Base-by-base conservation (phyloP, 1,140 invertebrate genomes). In the Drosophila nigrodunni region DNA sequence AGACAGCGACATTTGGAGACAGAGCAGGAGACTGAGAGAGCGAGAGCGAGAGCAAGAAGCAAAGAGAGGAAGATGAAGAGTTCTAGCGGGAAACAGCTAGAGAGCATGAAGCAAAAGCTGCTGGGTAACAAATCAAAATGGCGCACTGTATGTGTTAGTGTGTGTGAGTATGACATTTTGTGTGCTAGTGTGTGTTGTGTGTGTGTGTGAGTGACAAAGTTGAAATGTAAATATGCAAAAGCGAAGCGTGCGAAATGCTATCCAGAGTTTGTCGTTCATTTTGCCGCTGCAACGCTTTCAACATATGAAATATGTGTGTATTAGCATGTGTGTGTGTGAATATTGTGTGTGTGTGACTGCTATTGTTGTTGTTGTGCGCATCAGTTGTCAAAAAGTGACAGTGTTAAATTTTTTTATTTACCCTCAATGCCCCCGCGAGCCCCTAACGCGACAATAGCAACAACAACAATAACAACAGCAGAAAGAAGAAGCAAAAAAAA, bases 351-450 rank as follows among this genome's bases (percentile, higher is more conserved):
- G 58, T 44, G 15, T n/a, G 46, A 43, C 18, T 18, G 15, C 50
- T 15, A 43, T 47, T 50, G 61, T 30, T 64, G 52, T 60, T 60
- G 11, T 37, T 58, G 25, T 35, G 68, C 62, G 62, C 52, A 68
- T 69, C 58, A 69, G 64, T 77, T 83, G 81, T 58, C 81, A 60
- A 82, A 85, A 85, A 83, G 77, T 77, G 81, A 77, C 82, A 83
- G 81, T 83, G 81, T 83, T 80, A 80, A 85, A 85, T 83, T 83
- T 82, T 73, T 72, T 25, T 37, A 44, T 73, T 47, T 46, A 34
- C 6, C 30, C 46, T 10, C 34, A 3, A 34, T 11, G 7, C 9
- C 8, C 10, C 18, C 2, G 15, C 3, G 49, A 7, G 0, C 18
- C 35, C 46, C 44, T 62, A 62, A 62, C 47, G 15, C 47, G 35